These are phyloP conservation scores for Porites lobata DNA, from an alignment of 92 coral and sea anemone genomes.

Conservation along the genomic window DNA sequence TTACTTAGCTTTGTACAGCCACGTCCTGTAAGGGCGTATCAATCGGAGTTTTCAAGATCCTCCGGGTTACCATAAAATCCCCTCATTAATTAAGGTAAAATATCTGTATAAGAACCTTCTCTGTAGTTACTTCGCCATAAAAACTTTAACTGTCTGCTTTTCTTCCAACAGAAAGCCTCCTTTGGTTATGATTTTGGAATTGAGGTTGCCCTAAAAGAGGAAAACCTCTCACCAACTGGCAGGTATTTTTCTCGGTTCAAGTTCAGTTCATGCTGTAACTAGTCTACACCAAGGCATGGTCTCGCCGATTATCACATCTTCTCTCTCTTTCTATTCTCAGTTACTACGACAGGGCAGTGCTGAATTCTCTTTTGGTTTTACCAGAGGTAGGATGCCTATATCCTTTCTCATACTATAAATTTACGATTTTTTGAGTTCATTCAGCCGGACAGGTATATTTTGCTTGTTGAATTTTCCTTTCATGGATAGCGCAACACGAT, in stretches of 20 bases:
- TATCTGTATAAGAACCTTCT: no score
- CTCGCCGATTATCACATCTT: neutral
- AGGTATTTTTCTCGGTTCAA: neutral
- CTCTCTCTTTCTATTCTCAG: neutral
- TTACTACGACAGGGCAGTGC: constrained; percentile 40
- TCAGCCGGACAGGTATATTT: no score
- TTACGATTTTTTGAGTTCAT: no score
- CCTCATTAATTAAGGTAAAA: no score
- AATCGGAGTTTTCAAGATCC: no score
- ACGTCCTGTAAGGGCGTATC: no score
- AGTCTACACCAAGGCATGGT: neutral
- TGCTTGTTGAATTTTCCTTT: no score
- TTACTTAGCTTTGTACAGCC: neutral
- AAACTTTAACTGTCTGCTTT: neutral
- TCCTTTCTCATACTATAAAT: no score
- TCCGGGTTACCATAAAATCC: no score
- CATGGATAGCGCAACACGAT: no score
- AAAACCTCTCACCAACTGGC: constrained; percentile 31
- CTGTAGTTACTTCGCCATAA: no score
- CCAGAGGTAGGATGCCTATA: constrained; percentile 22
- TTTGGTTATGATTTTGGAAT: constrained; percentile 9
- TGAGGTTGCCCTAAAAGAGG: constrained; percentile 26
- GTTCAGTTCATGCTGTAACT: no score
- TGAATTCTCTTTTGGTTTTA: constrained; percentile 22
- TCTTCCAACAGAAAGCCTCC: neutral